Percentiles rank a stretch among this genome's conserved stretches.
Conservation (phyloP, 2,113 vertebrate species). For the Cryptotis parvus region DNA sequence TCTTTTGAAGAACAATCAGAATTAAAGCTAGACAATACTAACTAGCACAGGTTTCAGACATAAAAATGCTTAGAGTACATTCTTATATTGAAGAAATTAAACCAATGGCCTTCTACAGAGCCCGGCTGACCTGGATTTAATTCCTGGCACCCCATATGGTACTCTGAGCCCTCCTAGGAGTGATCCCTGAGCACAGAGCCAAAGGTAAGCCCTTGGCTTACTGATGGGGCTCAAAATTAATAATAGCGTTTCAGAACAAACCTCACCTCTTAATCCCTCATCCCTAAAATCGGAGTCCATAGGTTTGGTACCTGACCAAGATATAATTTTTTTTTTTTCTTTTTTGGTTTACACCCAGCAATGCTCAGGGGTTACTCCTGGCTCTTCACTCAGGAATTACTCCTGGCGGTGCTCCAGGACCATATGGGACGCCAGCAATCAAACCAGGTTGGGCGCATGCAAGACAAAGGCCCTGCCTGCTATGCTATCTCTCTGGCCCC, state of each 20-base stretch:
- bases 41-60: background rate
- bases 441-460: too few relatives aligned
- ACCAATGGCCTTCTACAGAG: background rate
- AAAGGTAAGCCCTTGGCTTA: background rate
- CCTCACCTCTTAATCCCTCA: background rate
- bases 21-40: background rate
- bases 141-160: background rate
- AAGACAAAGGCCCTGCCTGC: too few relatives aligned
- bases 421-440: too few relatives aligned
- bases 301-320: background rate
- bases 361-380: too few relatives aligned
- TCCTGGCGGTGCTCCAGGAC: too few relatives aligned
- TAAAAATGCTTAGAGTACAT: background rate
- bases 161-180: too few relatives aligned
- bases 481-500: too few relatives aligned
- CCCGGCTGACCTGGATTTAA: background rate
- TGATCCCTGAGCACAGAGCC: too few relatives aligned
- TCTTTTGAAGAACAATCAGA: background rate
- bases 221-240: background rate
- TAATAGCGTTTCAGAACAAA: conserved; percentile 8
- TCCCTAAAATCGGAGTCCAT: background rate
- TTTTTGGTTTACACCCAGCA: too few relatives aligned
- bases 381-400: too few relatives aligned
- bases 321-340: too few relatives aligned
- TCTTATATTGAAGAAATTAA: background rate